These are phyloP conservation scores for Acholoe squamosa DNA, from an alignment of 2,888 invertebrate genomes.

Conservation along the genomic window DNA sequence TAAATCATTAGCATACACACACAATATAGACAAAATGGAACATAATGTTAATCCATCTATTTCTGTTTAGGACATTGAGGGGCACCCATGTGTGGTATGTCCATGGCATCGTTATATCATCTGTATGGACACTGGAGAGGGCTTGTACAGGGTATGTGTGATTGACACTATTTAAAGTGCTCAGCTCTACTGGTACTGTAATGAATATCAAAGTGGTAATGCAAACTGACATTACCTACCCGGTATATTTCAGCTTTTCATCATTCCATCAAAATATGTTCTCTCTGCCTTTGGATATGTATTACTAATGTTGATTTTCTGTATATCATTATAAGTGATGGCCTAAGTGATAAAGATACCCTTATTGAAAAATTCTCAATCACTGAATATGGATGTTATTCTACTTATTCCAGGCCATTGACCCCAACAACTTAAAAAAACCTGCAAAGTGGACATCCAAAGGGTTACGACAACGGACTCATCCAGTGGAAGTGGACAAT, in stretches of 20 bases:
- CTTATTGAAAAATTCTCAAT: too few relatives aligned
- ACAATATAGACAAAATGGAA: too few relatives aligned
- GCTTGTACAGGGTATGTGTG: constrained; percentile 73
- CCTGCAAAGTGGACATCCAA: constrained; percentile 74
- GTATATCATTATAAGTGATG: too few relatives aligned
- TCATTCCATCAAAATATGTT: too few relatives aligned
- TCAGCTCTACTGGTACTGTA: too few relatives aligned
- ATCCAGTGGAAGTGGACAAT: constrained; percentile 70
- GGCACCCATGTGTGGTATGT: constrained; percentile 74
- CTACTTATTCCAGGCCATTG: constrained; percentile 71
- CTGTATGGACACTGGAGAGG: constrained; percentile 73
- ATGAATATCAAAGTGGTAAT: too few relatives aligned
- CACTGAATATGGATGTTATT: neutral
- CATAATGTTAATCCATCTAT: neutral
- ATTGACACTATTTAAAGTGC: neutral
- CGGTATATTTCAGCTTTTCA: too few relatives aligned
- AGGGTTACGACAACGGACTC: constrained; percentile 74
- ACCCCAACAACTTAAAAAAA: constrained; percentile 72
- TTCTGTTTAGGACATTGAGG: constrained; percentile 73
- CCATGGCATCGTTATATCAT: constrained; percentile 78
- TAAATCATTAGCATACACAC: too few relatives aligned
- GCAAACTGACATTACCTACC: too few relatives aligned
- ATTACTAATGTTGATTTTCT: too few relatives aligned
- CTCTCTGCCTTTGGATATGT: too few relatives aligned
- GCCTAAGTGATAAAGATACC: too few relatives aligned